Conservation (phyloP, 2,888 invertebrate genomes). For the Pristionchus maxplancki region DNA sequence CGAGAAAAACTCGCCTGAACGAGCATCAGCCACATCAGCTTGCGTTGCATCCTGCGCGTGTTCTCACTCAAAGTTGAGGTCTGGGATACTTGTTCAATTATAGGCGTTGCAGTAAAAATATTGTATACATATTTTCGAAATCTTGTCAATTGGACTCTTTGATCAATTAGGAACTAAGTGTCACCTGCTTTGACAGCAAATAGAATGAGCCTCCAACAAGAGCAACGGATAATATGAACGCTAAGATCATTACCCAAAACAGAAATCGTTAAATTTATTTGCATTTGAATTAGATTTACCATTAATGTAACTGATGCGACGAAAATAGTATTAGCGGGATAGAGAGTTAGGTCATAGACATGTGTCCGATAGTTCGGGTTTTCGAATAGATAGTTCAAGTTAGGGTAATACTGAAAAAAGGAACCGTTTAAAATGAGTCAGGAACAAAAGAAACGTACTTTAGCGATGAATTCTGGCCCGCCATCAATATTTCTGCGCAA, state of each 20-base stretch:
- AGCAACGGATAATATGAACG: not conserved
- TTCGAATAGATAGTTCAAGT: not conserved
- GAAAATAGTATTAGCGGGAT: not conserved
- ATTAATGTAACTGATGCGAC: not conserved
- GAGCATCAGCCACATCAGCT: not conserved
- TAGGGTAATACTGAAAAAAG: not conserved
- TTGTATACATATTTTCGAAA: too few species aligned
- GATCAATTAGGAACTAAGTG: not conserved
- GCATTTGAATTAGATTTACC: too few species aligned
- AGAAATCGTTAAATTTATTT: too few species aligned
- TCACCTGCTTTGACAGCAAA: not conserved
- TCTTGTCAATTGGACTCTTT: too few species aligned
- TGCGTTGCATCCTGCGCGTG: not conserved
- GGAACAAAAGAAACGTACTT: not conserved
- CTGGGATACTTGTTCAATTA: not conserved
- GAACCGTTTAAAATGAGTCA: too few species aligned
- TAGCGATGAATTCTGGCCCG: not conserved
- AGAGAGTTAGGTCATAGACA: not conserved
- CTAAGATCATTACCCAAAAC: not conserved
- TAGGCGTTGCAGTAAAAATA: too few species aligned
- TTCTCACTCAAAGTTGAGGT: not conserved
- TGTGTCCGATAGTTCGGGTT: not conserved
- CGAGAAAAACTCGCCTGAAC: not conserved
- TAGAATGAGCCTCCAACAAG: not conserved
- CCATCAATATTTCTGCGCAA: not conserved